phyloP scores from a whole-genome alignment of 2,888 invertebrate genomes.

The Hedya salicella region DNA sequence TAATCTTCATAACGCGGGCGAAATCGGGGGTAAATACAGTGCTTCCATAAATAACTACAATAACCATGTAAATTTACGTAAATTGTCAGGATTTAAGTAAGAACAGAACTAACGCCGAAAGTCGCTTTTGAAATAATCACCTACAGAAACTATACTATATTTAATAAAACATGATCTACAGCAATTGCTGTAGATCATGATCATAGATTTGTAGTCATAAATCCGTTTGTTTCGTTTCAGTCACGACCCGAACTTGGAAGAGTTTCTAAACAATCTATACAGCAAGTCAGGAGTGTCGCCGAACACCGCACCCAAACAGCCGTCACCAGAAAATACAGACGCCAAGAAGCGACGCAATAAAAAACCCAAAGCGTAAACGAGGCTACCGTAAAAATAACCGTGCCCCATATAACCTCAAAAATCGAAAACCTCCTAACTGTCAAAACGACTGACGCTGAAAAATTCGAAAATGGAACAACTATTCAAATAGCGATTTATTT shows the following conservation, averaged over 20 bases:
- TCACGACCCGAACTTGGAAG: conserved; percentile 91
- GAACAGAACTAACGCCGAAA: too few species aligned
- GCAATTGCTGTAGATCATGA: too few species aligned
- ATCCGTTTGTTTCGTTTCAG: conserved; percentile 57
- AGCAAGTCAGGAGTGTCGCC: conserved; percentile 84
- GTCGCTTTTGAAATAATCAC: too few species aligned
- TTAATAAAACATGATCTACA: too few species aligned
- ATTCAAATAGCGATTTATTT: conserved; percentile 22
- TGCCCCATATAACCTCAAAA: conserved; percentile 10
- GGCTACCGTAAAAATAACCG: conserved; percentile 8
- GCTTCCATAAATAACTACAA: too few species aligned
- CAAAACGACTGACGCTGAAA: conserved; percentile 46
- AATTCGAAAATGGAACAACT: conserved; percentile 33
- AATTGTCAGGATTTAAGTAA: too few species aligned
- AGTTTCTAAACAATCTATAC: conserved; percentile 92
- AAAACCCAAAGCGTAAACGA: conserved; percentile 68
- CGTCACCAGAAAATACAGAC: conserved; percentile 55
- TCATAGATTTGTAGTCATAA: too few species aligned
- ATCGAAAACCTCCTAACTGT: conserved; percentile 44
- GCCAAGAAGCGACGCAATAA: conserved; percentile 74
- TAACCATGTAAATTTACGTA: too few species aligned
- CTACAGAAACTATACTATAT: too few species aligned
- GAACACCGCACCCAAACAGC: conserved; percentile 54
- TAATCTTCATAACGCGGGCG: too few species aligned
- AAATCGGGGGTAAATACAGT: too few species aligned